Evolutionary conservation across 2,113 vertebrate genomes (phyloP).

Genomic region (Nothobranchius kuhntae): DNA sequence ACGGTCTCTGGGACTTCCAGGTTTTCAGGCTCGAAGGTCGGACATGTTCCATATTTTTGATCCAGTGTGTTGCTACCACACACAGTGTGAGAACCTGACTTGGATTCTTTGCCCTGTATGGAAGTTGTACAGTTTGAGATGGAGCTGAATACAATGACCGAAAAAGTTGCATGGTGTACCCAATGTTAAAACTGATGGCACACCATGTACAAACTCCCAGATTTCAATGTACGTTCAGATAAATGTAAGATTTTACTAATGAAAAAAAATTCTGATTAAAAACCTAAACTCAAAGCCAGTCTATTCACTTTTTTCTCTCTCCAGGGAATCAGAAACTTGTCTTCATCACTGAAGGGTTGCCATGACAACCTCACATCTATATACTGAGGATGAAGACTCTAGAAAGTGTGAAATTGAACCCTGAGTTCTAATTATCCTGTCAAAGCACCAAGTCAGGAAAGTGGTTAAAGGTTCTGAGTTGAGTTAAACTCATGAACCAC

Average conservation of each 20-base stretch:
- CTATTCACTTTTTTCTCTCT: background rate
- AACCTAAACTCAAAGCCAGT: background rate
- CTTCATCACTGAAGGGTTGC: background rate
- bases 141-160: no score
- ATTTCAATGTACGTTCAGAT: no score
- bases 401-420: background rate
- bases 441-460: background rate
- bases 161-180: no score
- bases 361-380: background rate
- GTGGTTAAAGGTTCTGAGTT: background rate
- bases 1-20: no score
- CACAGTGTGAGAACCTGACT: no score
- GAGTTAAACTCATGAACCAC: background rate
- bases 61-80: no score
- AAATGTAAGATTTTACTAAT: background rate
- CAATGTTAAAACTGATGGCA: no score
- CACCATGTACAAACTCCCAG: no score
- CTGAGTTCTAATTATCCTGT: background rate
- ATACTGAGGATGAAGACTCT: background rate
- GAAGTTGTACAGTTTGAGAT: no score
- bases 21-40: no score
- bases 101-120: no score
- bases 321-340: background rate
- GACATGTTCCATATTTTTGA: no score
- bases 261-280: background rate